These are phyloP conservation scores for Torymus aiolomorphi DNA, from an alignment of 2,888 invertebrate species.

Conservation along the genomic window DNA sequence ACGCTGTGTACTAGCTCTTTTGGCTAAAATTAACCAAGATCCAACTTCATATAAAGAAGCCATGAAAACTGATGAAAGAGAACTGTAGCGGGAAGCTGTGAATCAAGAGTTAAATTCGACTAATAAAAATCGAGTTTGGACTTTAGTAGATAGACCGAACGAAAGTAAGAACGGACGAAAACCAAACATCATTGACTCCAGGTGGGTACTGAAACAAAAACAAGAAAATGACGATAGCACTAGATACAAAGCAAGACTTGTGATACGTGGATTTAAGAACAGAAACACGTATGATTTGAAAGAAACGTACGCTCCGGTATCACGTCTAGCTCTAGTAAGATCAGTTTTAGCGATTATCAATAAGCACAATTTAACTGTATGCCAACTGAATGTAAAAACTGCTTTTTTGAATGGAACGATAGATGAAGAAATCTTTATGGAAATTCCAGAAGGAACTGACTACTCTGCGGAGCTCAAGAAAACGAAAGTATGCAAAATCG, in stretches of 20 bases:
- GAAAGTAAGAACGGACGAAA: too few species aligned
- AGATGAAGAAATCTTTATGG: too few species aligned
- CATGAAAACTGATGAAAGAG: neutral
- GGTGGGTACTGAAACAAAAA: too few species aligned
- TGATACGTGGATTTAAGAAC: constrained; percentile 1
- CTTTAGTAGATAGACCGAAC: neutral
- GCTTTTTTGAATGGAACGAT: neutral
- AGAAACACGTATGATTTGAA: neutral
- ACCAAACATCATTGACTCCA: too few species aligned
- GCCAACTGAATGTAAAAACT: constrained; percentile 5
- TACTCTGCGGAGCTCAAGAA: too few species aligned
- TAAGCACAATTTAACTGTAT: neutral
- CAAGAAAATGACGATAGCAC: too few species aligned
- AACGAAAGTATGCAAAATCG: neutral
- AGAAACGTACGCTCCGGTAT: constrained; percentile 7
- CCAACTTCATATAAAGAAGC: too few species aligned
- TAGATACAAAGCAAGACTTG: too few species aligned
- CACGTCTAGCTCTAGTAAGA: too few species aligned
- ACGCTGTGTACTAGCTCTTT: too few species aligned
- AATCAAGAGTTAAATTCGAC: constrained; percentile 65
- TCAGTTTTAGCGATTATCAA: neutral
- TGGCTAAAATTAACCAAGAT: too few species aligned
- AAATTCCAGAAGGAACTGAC: too few species aligned
- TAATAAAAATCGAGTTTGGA: constrained; percentile 5
- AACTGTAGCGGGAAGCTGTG: neutral